A percentile compares a stretch with the other conserved stretches of the same genome.
phyloP scores from a whole-genome alignment of 1,140 invertebrate species.

The Aphelenchoides besseyi region DNA sequence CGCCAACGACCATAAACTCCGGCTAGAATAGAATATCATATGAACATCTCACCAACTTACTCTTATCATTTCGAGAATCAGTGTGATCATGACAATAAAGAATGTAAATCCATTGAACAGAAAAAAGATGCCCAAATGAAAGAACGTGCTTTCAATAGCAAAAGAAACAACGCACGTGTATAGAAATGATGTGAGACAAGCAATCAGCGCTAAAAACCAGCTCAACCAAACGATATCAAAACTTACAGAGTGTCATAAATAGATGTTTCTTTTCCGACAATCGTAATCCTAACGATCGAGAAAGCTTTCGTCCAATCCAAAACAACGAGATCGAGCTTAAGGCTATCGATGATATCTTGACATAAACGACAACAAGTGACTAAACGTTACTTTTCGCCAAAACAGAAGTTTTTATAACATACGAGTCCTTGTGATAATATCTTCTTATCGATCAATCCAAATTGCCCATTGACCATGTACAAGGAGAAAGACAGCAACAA shows the following conservation, averaged over 20 bases:
- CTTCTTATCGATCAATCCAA: background rate
- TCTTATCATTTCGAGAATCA: background rate
- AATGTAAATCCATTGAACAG: background rate
- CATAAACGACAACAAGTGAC: background rate
- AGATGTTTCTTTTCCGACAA: background rate
- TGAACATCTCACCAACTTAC: slow-evolving; percentile 5
- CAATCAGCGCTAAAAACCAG: background rate
- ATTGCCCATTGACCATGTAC: background rate
- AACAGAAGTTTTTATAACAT: too few species aligned
- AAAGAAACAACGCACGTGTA: background rate
- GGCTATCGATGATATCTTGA: background rate
- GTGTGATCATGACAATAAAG: background rate
- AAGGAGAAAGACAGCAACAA: background rate
- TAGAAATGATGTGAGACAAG: background rate
- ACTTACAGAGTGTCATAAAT: background rate
- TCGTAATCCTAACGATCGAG: background rate
- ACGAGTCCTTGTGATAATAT: background rate
- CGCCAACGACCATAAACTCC: too few species aligned
- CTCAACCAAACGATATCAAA: background rate
- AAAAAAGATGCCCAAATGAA: background rate
- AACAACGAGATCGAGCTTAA: background rate
- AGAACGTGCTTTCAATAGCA: background rate
- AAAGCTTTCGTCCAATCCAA: background rate
- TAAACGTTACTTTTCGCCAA: too few species aligned
- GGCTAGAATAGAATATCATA: too few species aligned